phyloP scores from a whole-genome alignment of 2,888 invertebrate genomes.

The Julus scanicus region DNA sequence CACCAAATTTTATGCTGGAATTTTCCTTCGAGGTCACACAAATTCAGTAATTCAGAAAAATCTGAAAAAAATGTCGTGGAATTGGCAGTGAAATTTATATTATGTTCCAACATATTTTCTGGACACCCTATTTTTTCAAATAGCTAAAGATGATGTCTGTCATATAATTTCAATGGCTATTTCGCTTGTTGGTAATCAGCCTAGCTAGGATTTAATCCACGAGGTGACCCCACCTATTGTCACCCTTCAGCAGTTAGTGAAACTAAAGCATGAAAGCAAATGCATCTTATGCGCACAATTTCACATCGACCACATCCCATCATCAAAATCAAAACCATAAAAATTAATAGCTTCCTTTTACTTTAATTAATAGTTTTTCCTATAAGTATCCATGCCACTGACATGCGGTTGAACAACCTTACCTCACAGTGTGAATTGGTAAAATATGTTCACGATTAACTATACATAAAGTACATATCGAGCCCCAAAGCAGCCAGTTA shows the following conservation, averaged over 20 bases:
- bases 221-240: no score
- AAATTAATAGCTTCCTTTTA: not conserved
- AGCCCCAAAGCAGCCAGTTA: not conserved
- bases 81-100: no score
- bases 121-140: no score
- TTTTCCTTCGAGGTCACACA: no score
- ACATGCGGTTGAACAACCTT: not conserved
- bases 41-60: no score
- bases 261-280: not conserved
- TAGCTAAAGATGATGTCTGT: no score
- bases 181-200: no score
- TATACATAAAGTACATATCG: not conserved
- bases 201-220: no score
- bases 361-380: not conserved
- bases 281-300: not conserved
- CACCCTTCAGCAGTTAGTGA: not conserved
- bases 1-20: no score
- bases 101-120: no score
- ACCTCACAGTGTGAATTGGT: not conserved
- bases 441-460: not conserved
- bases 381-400: not conserved
- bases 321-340: constrained; percentile 5
- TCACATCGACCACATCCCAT: not conserved
- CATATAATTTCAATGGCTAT: no score
- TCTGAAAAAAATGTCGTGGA: no score